Evolutionary conservation across 1,140 invertebrate genomes (phyloP).

Genomic region (Plodia interpunctella): DNA sequence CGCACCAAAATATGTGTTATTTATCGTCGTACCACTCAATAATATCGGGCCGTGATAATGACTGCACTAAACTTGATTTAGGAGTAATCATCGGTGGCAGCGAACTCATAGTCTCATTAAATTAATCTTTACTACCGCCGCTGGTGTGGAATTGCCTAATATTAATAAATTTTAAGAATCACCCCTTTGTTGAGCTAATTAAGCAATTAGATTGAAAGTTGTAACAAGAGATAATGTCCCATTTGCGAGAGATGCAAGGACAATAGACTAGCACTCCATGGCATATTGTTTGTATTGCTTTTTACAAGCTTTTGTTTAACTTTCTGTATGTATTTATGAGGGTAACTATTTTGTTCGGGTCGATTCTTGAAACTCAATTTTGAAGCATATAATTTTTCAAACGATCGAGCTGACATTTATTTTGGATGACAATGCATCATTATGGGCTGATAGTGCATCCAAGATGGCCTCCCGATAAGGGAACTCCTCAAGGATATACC

Average conservation of each 20-base stretch:
- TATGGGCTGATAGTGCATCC: no score
- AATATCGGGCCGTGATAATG: slow-evolving; percentile 47
- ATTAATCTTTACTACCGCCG: slow-evolving; percentile 1
- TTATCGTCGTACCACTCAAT: slow-evolving; percentile 54
- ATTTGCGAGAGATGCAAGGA: not conserved
- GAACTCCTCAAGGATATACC: no score
- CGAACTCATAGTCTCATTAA: slow-evolving; percentile 7
- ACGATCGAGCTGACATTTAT: no score
- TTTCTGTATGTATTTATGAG: no score
- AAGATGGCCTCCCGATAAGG: no score
- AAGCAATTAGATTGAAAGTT: not conserved
- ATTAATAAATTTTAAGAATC: slow-evolving; percentile 1
- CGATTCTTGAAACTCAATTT: no score
- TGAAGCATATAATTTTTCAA: no score
- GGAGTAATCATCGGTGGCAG: slow-evolving; percentile 41
- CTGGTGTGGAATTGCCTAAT: slow-evolving; percentile 3
- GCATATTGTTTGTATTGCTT: no score
- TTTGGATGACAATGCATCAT: no score
- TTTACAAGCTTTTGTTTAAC: no score
- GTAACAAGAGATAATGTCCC: not conserved
- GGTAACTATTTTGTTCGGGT: no score
- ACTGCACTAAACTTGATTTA: slow-evolving; percentile 68
- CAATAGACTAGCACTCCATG: no score
- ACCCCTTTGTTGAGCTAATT: not conserved
- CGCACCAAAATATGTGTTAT: slow-evolving; percentile 41